Percentiles rank a stretch among this genome's conserved stretches.
These are phyloP conservation scores for Semicossyphus pulcher DNA, from an alignment of 2,113 vertebrate species.

Conservation along the genomic window DNA sequence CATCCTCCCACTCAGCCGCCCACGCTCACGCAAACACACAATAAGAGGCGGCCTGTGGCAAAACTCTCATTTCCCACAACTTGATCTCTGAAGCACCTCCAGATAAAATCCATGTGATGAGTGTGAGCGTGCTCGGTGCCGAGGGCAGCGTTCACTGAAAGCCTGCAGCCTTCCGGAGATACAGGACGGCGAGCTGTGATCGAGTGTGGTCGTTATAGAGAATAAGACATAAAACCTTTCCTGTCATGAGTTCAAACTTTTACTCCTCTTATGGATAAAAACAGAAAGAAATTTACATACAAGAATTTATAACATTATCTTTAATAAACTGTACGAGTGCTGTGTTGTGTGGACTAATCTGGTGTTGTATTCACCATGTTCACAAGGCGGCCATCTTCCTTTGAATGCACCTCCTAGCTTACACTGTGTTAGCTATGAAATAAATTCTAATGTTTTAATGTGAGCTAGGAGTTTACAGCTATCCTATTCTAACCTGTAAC, in stretches of 20 bases:
- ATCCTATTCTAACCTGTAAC: no score
- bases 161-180: not conserved
- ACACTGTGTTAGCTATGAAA: no score
- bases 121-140: not conserved
- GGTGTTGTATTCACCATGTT: no score
- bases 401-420: no score
- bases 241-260: not conserved
- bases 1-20: conserved; percentile 18
- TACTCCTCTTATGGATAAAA: no score
- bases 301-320: no score
- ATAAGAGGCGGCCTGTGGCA: conserved; percentile 6
- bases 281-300: no score
- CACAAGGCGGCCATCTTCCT: no score
- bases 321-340: no score
- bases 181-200: not conserved
- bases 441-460: no score
- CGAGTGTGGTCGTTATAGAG: not conserved
- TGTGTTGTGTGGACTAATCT: no score
- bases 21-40: conserved; percentile 11
- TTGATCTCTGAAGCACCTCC: conserved; percentile 25
- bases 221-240: not conserved
- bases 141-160: not conserved
- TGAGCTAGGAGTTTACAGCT: no score
- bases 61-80: conserved; percentile 16
- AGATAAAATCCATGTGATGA: not conserved